Conservation (phyloP, 2,888 invertebrate genomes). For the Drosophila ustulata region DNA sequence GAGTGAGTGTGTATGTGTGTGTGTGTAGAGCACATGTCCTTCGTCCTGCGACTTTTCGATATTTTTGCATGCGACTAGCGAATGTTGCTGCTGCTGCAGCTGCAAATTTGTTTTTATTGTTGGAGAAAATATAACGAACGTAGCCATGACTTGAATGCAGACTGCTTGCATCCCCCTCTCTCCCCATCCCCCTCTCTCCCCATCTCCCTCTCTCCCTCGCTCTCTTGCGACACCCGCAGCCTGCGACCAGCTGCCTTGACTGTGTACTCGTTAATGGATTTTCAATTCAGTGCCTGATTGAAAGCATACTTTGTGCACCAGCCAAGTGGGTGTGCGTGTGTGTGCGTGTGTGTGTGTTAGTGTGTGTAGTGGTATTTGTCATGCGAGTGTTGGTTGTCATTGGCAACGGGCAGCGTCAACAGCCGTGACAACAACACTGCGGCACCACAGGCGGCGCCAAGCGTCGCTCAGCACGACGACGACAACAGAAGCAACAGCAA, state of each 20-base stretch:
- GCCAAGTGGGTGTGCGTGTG: conserved; percentile 20
- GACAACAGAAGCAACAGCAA: conserved; percentile 1
- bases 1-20: conserved; percentile 21
- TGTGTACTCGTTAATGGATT: conserved; percentile 81
- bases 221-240: background rate
- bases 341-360: conserved; percentile 42
- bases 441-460: conserved; percentile 32
- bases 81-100: conserved; percentile 31
- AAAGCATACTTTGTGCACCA: conserved; percentile 74
- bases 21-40: conserved; percentile 42
- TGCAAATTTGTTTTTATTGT: conserved; percentile 79
- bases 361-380: conserved; percentile 47
- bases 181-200: background rate
- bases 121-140: conserved; percentile 65
- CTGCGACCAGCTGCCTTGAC: conserved; percentile 52
- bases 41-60: conserved; percentile 47
- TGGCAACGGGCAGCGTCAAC: conserved; percentile 72
- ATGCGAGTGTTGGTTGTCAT: conserved; percentile 69
- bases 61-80: conserved; percentile 42
- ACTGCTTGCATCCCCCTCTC: background rate
- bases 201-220: background rate
- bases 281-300: conserved; percentile 81
- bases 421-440: conserved; percentile 69
- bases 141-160: conserved; percentile 59
- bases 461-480: conserved; percentile 35